These are phyloP conservation scores for Globodera ellingtonae DNA, from an alignment of 1,140 invertebrate species.

Conservation along the genomic window DNA sequence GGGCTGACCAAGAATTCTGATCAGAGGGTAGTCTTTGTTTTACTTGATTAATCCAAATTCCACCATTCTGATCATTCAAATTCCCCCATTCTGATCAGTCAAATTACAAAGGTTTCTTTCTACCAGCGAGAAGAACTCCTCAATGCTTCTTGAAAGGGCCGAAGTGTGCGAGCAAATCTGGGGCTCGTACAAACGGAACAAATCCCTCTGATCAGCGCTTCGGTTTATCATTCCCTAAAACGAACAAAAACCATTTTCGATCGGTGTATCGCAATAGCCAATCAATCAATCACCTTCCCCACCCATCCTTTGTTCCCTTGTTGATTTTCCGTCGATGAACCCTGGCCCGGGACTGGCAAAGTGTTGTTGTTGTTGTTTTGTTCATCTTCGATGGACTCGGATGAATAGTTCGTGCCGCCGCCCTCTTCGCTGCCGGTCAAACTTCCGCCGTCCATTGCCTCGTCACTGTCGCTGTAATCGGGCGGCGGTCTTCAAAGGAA, in stretches of 20 bases:
- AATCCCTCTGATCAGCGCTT: conserved; percentile 36
- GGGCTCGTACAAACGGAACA: conserved; percentile 35
- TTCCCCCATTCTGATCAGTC: too few species aligned
- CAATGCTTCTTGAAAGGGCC: conserved; percentile 39
- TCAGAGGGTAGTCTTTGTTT: too few species aligned
- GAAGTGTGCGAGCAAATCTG: conserved; percentile 35
- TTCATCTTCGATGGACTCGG: conserved; percentile 20
- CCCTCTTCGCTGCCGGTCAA: conserved; percentile 17
- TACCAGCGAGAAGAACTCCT: conserved; percentile 35
- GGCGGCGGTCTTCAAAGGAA: conserved; percentile 13
- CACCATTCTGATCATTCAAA: too few species aligned
- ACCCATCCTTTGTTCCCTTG: too few species aligned
- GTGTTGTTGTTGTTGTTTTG: neutral
- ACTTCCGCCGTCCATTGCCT: conserved; percentile 20
- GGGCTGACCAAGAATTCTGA: too few species aligned
- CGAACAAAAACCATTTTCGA: too few species aligned
- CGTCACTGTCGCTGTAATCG: conserved; percentile 28
- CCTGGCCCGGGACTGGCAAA: neutral
- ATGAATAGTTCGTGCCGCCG: conserved; percentile 19
- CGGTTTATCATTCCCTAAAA: too few species aligned
- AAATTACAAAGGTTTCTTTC: conserved; percentile 8
- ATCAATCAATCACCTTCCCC: too few species aligned
- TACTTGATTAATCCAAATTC: too few species aligned
- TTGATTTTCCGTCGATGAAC: neutral
- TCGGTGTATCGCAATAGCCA: too few species aligned